These are phyloP conservation scores for Alouatta palliata DNA, from an alignment of 2,113 vertebrate genomes.

Conservation along the genomic window DNA sequence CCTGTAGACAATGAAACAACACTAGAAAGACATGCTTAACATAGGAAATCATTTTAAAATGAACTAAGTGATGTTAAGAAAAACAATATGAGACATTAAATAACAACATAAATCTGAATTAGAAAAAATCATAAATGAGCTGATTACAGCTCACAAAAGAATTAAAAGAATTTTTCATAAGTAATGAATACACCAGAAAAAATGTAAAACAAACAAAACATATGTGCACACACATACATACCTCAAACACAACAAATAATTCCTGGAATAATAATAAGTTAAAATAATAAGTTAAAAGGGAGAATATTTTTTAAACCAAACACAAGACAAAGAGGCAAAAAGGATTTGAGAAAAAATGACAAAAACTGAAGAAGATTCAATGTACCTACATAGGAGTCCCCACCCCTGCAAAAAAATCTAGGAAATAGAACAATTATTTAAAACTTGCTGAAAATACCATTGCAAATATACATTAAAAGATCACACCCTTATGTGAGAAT, in stretches of 20 bases:
- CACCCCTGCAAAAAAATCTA: not conserved
- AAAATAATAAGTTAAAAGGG: not conserved
- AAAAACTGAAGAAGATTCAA: not conserved
- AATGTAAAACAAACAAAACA: not conserved
- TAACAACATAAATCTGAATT: not conserved
- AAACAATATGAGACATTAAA: not conserved
- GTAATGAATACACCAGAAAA: not conserved
- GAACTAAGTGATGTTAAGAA: not conserved
- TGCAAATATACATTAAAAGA: conserved; percentile 15
- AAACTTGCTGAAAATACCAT: not conserved
- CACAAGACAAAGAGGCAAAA: not conserved
- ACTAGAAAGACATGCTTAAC: not conserved
- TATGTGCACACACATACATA: not conserved
- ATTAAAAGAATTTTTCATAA: not conserved
- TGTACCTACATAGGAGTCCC: not conserved
- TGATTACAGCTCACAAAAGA: not conserved
- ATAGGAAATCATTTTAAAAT: not conserved
- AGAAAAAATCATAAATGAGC: not conserved
- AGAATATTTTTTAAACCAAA: not conserved
- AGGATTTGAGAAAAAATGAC: not conserved
- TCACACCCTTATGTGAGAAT: not conserved
- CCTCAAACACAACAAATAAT: not conserved
- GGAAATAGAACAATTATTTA: not conserved
- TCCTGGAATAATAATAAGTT: not conserved
- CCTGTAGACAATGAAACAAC: not conserved